Percentiles rank a stretch among this genome's conserved stretches.
Evolutionary conservation across 2,113 vertebrate species (phyloP).

Genomic region (Diadophis punctatus): DNA sequence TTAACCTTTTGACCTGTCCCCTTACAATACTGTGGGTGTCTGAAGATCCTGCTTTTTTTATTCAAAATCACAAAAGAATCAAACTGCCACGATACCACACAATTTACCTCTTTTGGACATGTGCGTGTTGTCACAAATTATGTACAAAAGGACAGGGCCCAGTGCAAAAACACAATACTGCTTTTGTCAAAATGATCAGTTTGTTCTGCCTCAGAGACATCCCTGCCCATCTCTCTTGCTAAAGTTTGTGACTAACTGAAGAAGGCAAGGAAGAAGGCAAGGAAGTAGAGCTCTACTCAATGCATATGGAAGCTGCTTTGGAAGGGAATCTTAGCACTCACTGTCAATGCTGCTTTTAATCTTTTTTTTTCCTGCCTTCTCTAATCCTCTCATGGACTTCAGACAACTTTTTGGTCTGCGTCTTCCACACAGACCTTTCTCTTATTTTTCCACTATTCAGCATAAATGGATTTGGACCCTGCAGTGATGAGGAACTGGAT

Average conservation of each 20-base stretch:
- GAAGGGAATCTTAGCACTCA: not conserved
- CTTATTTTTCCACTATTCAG: not conserved
- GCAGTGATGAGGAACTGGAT: not conserved
- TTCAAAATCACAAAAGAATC: not conserved
- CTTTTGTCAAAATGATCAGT: not conserved
- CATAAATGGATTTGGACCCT: not conserved
- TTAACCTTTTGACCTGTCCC: not conserved
- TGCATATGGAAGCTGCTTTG: not conserved
- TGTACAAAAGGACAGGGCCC: not conserved
- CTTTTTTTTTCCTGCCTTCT: not conserved
- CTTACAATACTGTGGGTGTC: not conserved
- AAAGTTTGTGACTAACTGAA: not conserved
- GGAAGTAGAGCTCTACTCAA: not conserved
- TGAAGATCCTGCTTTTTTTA: not conserved
- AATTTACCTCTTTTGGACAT: not conserved
- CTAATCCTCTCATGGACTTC: not conserved
- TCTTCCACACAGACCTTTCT: not conserved
- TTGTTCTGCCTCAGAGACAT: not conserved
- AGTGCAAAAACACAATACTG: not conserved
- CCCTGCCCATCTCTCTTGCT: not conserved
- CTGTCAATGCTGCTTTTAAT: not conserved
- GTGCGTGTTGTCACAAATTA: not conserved
- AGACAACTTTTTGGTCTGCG: not conserved
- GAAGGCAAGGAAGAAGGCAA: not conserved
- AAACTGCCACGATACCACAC: not conserved